Evolutionary conservation across 2,113 vertebrate species (phyloP).

Genomic region (Dipodomys merriami): DNA sequence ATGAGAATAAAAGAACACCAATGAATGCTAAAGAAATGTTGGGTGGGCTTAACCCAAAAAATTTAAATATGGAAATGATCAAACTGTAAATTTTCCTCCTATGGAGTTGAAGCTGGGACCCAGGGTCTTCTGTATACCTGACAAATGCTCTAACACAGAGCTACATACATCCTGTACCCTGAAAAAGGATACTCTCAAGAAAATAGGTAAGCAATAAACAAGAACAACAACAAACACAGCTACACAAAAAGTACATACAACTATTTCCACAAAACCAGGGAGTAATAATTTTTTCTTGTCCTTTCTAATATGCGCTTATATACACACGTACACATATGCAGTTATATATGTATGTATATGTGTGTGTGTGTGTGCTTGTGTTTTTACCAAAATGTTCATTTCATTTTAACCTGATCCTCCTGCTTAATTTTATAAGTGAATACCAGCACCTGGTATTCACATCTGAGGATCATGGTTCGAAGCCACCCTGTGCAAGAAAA

Average conservation of each 20-base stretch:
- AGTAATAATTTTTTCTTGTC: background rate
- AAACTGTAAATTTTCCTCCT: background rate
- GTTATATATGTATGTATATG: background rate
- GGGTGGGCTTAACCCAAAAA: background rate
- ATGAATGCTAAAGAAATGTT: background rate
- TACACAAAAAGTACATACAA: background rate
- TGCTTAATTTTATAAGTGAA: constrained; percentile 32
- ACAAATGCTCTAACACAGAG: too few species aligned
- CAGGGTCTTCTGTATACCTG: too few species aligned
- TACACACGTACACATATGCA: background rate
- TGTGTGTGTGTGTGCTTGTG: fast-evolving
- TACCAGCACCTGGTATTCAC: background rate
- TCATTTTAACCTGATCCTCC: constrained; percentile 18
- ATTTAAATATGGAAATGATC: background rate
- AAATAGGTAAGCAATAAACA: background rate
- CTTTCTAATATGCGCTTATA: background rate
- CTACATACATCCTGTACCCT: too few species aligned
- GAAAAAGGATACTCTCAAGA: constrained; percentile 4
- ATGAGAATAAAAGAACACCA: constrained; percentile 26
- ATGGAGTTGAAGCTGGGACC: too few species aligned
- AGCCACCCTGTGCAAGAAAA: too few species aligned
- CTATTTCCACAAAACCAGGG: constrained; percentile 6
- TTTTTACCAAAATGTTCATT: constrained; percentile 35
- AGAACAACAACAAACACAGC: too few species aligned
- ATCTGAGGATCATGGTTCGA: too few species aligned